A percentile compares a stretch with the other conserved stretches of the same genome.
These are phyloP conservation scores for Pandion haliaetus DNA, from an alignment of 2,113 vertebrate species.

Conservation along the genomic window DNA sequence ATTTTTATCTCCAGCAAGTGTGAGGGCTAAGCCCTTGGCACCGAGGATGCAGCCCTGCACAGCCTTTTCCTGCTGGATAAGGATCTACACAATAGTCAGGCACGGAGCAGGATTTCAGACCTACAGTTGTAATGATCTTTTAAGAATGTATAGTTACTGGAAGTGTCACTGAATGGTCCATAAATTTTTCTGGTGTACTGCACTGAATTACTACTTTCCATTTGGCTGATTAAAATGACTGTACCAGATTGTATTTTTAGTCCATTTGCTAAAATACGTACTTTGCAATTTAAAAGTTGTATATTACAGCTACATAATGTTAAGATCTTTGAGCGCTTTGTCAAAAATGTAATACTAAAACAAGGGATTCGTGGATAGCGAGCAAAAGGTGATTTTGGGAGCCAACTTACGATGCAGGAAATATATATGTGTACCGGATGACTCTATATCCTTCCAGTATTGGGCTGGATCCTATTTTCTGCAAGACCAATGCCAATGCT, in stretches of 20 bases:
- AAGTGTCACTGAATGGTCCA: background rate
- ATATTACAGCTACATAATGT: background rate
- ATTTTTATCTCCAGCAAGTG: background rate
- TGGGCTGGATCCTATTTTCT: slow-evolving; percentile 22
- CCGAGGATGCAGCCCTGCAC: background rate
- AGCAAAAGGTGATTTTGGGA: slow-evolving; percentile 22
- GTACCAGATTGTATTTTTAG: slow-evolving; percentile 1
- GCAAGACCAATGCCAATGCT: background rate
- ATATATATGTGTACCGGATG: background rate
- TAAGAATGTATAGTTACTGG: slow-evolving; percentile 24
- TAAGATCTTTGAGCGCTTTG: background rate
- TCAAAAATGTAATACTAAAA: slow-evolving; percentile 20
- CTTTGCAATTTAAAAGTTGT: background rate
- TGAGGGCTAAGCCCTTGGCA: background rate
- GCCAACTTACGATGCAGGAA: slow-evolving; percentile 15
- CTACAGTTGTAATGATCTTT: background rate
- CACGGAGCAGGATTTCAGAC: background rate
- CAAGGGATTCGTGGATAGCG: background rate
- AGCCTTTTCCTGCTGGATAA: background rate
- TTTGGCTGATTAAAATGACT: slow-evolving; percentile 45
- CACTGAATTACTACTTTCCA: background rate
- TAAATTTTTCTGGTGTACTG: background rate
- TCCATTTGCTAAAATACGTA: background rate
- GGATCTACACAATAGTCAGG: background rate
- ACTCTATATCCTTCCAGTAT: background rate